Evolutionary conservation across 2,888 invertebrate species (phyloP).

Genomic region (Apoda limacodes): DNA sequence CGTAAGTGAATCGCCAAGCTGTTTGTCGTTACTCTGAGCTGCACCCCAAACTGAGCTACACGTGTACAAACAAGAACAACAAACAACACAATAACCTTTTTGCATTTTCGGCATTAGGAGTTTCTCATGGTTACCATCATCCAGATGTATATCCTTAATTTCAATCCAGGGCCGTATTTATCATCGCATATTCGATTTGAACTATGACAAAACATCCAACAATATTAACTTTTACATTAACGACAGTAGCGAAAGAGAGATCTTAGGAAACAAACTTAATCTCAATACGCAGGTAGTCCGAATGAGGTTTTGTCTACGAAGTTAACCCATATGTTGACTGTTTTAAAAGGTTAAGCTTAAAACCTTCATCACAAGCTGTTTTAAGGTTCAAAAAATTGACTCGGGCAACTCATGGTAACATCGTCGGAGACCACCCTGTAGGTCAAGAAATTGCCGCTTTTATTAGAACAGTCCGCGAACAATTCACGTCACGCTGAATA

Average conservation of each 20-base stretch:
- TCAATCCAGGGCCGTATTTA: conserved; percentile 4
- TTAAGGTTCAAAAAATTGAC: conserved; percentile 2
- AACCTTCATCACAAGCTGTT: conserved; percentile 1
- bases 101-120: conserved; percentile 6
- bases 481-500: conserved; percentile 10
- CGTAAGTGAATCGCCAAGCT: too few species aligned
- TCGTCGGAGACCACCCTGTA: conserved; percentile 9
- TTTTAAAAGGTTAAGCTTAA: not conserved
- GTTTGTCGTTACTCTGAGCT: too few species aligned
- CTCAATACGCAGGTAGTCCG: too few species aligned
- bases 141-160: conserved; percentile 3
- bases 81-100: conserved; percentile 3
- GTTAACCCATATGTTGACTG: not conserved
- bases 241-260: too few species aligned
- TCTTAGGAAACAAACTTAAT: too few species aligned
- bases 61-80: too few species aligned
- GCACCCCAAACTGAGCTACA: too few species aligned
- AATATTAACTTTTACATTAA: too few species aligned
- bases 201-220: too few species aligned
- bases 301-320: not conserved
- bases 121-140: conserved; percentile 4
- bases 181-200: conserved; percentile 8
- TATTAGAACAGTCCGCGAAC: conserved; percentile 8
- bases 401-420: conserved; percentile 10
- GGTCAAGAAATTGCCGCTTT: conserved; percentile 10